Conservation (phyloP, 2,113 vertebrate species). For the Nycticebus coucang region DNA sequence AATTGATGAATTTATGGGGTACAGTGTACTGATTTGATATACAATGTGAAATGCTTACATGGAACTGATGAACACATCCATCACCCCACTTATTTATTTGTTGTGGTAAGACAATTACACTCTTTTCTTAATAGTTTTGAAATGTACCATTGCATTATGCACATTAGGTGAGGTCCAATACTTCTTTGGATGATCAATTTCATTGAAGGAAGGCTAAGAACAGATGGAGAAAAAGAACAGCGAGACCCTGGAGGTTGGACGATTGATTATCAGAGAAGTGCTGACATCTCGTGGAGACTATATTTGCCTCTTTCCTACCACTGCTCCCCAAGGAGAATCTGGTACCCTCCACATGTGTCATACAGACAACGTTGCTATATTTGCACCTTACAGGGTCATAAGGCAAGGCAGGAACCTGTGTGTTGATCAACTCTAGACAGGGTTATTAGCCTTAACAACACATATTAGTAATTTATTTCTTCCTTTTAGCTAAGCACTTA, state of each 20-base stretch:
- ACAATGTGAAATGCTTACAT: too few species aligned
- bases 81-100: too few species aligned
- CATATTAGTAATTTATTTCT: slow-evolving; percentile 50
- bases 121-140: too few species aligned
- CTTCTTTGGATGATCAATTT: background rate
- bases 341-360: background rate
- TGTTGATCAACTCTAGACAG: background rate
- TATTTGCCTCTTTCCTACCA: background rate
- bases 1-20: too few species aligned
- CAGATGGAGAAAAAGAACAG: background rate
- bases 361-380: background rate
- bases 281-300: background rate
- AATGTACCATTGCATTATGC: too few species aligned
- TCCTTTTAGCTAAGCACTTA: slow-evolving; percentile 39
- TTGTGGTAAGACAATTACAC: too few species aligned
- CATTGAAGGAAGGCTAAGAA: background rate
- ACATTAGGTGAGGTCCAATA: background rate
- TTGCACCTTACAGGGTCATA: background rate
- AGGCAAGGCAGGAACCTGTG: background rate
- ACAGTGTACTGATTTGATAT: too few species aligned
- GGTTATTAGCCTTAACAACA: background rate
- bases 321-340: background rate
- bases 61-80: too few species aligned
- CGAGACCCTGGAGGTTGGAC: background rate
- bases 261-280: background rate